phyloP scores from a whole-genome alignment of 2,113 vertebrate genomes.

The Ascaphus truei region DNA sequence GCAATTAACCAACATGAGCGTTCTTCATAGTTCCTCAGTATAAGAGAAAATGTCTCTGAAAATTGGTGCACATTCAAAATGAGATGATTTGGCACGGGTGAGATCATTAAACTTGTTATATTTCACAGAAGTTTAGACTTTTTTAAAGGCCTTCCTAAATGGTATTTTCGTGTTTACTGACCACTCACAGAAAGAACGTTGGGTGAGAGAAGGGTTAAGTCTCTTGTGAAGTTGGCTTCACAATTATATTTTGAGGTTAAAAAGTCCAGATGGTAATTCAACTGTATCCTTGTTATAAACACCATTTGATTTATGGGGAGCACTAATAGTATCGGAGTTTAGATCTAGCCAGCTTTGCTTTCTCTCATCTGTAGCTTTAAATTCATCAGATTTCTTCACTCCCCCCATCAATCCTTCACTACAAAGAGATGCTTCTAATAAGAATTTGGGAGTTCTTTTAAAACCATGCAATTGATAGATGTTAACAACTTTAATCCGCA shows the following conservation, averaged over 20 bases:
- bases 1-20: not conserved
- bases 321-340: slow-evolving; percentile 79
- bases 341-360: slow-evolving; percentile 70
- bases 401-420: slow-evolving; percentile 78
- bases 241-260: slow-evolving; percentile 81
- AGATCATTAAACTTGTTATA: not conserved
- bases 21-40: not conserved
- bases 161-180: slow-evolving; percentile 3
- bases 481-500: slow-evolving; percentile 71
- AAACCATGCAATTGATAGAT: slow-evolving; percentile 71
- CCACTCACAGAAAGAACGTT: slow-evolving; percentile 45
- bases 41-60: not conserved
- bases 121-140: not conserved
- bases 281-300: slow-evolving; percentile 76
- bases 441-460: slow-evolving; percentile 74
- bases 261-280: slow-evolving; percentile 84
- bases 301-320: slow-evolving; percentile 75
- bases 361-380: slow-evolving; percentile 75
- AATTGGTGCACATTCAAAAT: too few relatives aligned
- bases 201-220: slow-evolving; percentile 76
- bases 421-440: slow-evolving; percentile 72
- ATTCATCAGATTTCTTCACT: slow-evolving; percentile 69
- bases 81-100: too few relatives aligned
- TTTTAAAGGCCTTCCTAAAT: not conserved
- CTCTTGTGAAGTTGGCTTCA: slow-evolving; percentile 65